Conservation (phyloP, 2,797 vertebrate species). For the Acomys russatus region DNA sequence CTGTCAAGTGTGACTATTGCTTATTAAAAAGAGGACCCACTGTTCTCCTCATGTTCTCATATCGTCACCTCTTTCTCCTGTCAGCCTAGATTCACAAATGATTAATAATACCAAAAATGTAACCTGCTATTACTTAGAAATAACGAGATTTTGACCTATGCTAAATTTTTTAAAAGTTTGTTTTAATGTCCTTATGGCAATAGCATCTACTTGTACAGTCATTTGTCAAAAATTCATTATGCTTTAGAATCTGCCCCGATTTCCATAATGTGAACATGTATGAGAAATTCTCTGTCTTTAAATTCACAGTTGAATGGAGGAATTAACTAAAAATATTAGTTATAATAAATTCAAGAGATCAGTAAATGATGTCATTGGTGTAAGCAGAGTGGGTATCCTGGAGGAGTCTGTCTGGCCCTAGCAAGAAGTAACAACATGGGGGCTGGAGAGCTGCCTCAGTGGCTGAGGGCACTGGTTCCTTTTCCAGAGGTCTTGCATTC, state of each 20-base stretch:
- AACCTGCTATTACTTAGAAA: slow-evolving; percentile 43
- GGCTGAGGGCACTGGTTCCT: too few species aligned
- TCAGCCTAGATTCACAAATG: background rate
- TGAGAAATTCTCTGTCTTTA: background rate
- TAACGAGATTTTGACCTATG: slow-evolving; percentile 28
- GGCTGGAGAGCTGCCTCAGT: too few species aligned
- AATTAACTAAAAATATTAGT: slow-evolving; percentile 20
- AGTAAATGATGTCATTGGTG: background rate
- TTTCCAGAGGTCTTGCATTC: too few species aligned
- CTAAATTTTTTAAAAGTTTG: slow-evolving; percentile 23
- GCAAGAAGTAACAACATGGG: background rate
- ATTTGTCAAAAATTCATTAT: slow-evolving; percentile 21
- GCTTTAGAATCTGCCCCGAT: slow-evolving; percentile 2
- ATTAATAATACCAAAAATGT: background rate
- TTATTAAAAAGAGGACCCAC: background rate
- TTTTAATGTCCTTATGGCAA: slow-evolving; percentile 17
- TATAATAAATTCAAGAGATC: background rate
- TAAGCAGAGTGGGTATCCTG: background rate
- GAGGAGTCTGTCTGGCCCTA: background rate
- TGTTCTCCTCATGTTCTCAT: too few species aligned
- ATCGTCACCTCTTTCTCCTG: background rate
- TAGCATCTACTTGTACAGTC: slow-evolving; percentile 25
- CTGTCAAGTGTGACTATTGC: background rate
- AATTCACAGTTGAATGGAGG: background rate
- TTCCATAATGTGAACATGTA: background rate